These are phyloP conservation scores for Brachyrhaphis roseni DNA, from an alignment of 2,797 vertebrate genomes.

Conservation along the genomic window DNA sequence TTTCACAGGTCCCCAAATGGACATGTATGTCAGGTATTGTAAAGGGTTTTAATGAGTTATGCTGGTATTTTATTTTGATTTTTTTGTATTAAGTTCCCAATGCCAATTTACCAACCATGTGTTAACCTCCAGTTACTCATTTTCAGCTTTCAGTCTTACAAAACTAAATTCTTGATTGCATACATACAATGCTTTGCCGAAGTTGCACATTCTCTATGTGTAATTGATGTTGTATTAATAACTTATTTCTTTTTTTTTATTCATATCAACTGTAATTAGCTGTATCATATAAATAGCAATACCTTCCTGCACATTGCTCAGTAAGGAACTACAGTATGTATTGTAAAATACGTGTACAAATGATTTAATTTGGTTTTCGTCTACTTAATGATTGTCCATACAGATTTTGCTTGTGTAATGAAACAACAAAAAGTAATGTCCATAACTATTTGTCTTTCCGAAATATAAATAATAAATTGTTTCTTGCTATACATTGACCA, in stretches of 20 bases:
- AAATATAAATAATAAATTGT: slow-evolving; percentile 91
- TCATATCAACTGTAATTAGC: slow-evolving; percentile 97
- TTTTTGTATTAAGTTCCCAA: slow-evolving; percentile 67
- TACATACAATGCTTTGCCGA: slow-evolving; percentile 93
- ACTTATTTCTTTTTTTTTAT: slow-evolving; percentile 97
- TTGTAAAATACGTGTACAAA: slow-evolving; percentile 97
- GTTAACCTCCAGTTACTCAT: slow-evolving; percentile 73
- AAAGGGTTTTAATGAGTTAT: slow-evolving; percentile 66
- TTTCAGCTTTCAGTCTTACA: slow-evolving; percentile 65
- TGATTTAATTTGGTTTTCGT: slow-evolving; percentile 93
- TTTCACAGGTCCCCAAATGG: slow-evolving; percentile 52
- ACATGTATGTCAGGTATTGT: slow-evolving; percentile 70
- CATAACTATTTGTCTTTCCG: slow-evolving; percentile 95
- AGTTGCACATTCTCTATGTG: slow-evolving; percentile 99
- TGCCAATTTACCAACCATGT: slow-evolving; percentile 83
- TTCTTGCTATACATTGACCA: slow-evolving; percentile 73
- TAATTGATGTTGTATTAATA: slow-evolving; percentile 99
- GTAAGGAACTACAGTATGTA: slow-evolving; percentile 89
- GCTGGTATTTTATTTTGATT: slow-evolving; percentile 63
- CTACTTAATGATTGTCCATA: slow-evolving; percentile 92
- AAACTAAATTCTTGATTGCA: slow-evolving; percentile 80
- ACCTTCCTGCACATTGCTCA: slow-evolving; percentile 92
- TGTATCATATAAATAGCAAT: slow-evolving; percentile 97
- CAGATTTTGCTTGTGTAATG: slow-evolving; percentile 94
- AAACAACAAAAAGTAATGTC: slow-evolving; percentile 89